These are phyloP conservation scores for Aselliscus stoliczkanus DNA, from an alignment of 2,797 vertebrate species.

Conservation along the genomic window DNA sequence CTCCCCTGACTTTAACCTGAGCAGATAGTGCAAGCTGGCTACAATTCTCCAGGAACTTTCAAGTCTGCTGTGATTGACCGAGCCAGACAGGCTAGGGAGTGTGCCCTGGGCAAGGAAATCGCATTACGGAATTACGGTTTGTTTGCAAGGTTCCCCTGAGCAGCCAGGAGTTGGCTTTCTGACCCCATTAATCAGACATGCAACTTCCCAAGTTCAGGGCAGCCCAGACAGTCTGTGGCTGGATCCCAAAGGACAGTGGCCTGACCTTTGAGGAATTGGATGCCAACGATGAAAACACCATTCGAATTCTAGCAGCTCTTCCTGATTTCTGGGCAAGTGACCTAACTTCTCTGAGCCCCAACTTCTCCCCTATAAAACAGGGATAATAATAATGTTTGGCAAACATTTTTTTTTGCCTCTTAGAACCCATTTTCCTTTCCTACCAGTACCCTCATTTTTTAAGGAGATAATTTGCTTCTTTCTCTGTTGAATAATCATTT, in stretches of 20 bases:
- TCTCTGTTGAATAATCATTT: neutral
- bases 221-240: neutral
- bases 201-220: conserved; percentile 68
- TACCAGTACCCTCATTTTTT: neutral
- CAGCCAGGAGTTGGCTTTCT: conserved; percentile 79
- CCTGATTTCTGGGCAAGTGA: neutral
- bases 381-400: too few species aligned
- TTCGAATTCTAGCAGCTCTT: neutral
- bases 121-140: conserved; percentile 74
- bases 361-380: neutral
- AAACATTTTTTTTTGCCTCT: too few species aligned
- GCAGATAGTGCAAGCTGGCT: neutral
- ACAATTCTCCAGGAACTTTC: neutral
- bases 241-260: neutral
- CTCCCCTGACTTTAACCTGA: neutral
- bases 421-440: neutral
- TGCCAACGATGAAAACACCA: neutral
- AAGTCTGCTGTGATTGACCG: neutral
- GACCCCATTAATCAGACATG: conserved; percentile 74
- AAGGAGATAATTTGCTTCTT: neutral
- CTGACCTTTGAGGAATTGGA: neutral
- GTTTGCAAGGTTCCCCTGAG: conserved; percentile 74
- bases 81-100: neutral
- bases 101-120: conserved; percentile 76
- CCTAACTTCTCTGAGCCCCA: neutral